phyloP scores from a whole-genome alignment of 2,113 vertebrate genomes.

The Hemiscyllium ocellatum region DNA sequence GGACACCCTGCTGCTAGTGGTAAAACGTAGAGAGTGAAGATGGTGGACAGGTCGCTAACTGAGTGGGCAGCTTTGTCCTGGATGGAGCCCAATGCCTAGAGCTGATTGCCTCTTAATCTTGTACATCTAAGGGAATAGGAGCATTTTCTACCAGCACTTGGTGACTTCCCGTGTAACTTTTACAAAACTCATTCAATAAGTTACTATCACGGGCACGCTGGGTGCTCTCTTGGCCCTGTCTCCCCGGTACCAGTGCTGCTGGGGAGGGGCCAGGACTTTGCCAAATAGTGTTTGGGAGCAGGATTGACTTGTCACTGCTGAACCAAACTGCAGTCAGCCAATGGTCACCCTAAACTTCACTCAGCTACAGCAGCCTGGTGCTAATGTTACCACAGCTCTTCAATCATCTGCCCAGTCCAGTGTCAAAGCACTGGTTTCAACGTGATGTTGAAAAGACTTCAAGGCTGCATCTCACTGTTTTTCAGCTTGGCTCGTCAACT shows the following conservation, averaged over 20 bases:
- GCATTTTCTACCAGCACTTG: not conserved
- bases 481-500: not conserved
- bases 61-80: too few species aligned
- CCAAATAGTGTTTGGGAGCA: not conserved
- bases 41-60: too few species aligned
- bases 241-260: not conserved
- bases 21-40: too few species aligned
- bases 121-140: not conserved
- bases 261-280: not conserved
- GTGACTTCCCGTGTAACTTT: not conserved
- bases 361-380: not conserved
- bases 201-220: not conserved
- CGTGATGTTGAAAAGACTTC: not conserved
- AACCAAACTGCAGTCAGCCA: not conserved
- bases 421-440: not conserved
- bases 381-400: not conserved
- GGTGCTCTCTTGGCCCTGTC: not conserved
- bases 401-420: not conserved
- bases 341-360: not conserved
- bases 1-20: too few species aligned
- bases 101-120: not conserved
- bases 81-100: not conserved
- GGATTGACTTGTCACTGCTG: not conserved
- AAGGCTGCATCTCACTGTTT: not conserved
- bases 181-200: not conserved